These are phyloP conservation scores for Triops cancriformis DNA, from an alignment of 1,140 invertebrate genomes.

Conservation along the genomic window DNA sequence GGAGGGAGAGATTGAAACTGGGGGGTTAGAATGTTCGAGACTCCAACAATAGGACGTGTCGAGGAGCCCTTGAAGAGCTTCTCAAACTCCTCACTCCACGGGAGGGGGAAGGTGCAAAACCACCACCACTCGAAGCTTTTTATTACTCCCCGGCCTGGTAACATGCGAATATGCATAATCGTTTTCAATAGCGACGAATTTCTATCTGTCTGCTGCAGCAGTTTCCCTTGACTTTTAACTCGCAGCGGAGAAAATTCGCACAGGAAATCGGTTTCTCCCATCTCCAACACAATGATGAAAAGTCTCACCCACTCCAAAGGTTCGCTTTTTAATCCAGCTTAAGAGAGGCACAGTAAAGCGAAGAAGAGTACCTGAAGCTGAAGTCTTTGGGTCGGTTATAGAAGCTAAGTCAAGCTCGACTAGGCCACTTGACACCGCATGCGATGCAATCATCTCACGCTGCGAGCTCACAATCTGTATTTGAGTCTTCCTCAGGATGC, in stretches of 20 bases:
- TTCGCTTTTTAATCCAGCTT: not conserved
- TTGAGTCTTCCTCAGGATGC: not conserved
- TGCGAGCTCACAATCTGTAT: constrained; percentile 1
- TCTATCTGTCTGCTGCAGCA: not conserved
- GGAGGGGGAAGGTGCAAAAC: too few species aligned
- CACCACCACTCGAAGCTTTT: not conserved
- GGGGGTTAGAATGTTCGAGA: not conserved
- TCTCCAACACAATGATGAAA: not conserved
- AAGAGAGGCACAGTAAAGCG: not conserved
- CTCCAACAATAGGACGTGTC: not conserved
- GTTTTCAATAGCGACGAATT: not conserved
- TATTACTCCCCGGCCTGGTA: not conserved
- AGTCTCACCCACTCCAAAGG: not conserved
- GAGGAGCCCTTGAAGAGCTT: not conserved
- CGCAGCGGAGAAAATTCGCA: not conserved
- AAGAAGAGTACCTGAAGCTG: not conserved
- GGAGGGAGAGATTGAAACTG: not conserved
- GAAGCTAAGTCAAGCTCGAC: not conserved
- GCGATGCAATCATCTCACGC: constrained; percentile 9
- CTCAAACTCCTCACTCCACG: not conserved
- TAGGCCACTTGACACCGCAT: not conserved
- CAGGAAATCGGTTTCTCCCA: not conserved
- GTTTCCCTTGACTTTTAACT: not conserved
- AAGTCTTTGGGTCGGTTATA: not conserved
- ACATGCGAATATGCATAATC: not conserved